Base-by-base conservation (phyloP, 2,113 vertebrate species). In the Alouatta palliata region DNA sequence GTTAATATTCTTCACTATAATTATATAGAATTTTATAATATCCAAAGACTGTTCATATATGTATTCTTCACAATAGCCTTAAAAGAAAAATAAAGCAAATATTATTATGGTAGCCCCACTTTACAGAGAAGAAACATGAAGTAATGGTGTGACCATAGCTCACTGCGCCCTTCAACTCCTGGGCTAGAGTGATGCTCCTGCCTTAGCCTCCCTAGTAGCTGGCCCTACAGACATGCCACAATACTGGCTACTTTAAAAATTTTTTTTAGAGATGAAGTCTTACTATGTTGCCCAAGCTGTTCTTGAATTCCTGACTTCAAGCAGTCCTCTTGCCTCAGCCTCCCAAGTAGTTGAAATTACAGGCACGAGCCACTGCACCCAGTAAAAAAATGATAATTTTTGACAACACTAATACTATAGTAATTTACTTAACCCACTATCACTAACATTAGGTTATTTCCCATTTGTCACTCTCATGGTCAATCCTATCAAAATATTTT, bases 91-190 rank as follows among this genome's bases (percentile, higher is more conserved):
- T 27, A 58, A 68, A 75, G 68, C 49, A 76, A 83, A 49, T 83
- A 73, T 87, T 64, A 79, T 35, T 61, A 49, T 13, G 56, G 47
- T 90, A 79, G 70, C 23, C 45, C 11, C 6, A 68, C 71, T 70
- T 76, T 47, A 95, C 58, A 77, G 80, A 77, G 40, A 82, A 95
- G 70, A 82, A 87, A 66, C 32, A 92, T 37, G 56, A 76, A 88
- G n/a, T 27, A 77, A 89, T 64, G 61, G 61, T 64, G 30, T 30
- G 27, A 64, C 61, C 61, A 30, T 30, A 64, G 61, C 27, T 64
- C 12, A 64, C 2, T 30, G 61, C 61, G 30, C 25, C 27, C 61
- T 64, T 64, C 61, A 64, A 64, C 12, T 64, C 61, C 61, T 27
- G 12, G 61, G 11, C 61, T 64, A 30, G 61, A 64, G 61, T 6